These are phyloP conservation scores for Cantharis nigra DNA, from an alignment of 2,888 invertebrate species.

Conservation along the genomic window DNA sequence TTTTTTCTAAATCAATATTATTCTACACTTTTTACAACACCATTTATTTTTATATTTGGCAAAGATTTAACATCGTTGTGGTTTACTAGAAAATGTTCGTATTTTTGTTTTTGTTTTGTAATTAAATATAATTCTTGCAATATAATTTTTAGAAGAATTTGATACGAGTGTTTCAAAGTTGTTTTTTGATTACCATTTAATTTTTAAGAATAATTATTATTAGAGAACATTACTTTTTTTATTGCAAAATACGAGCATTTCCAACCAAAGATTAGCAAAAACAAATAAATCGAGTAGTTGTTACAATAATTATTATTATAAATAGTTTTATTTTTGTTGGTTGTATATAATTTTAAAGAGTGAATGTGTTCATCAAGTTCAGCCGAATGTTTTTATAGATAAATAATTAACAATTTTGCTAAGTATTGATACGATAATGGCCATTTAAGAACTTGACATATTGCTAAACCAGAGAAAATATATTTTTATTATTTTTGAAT, in stretches of 20 bases:
- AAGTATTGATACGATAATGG: not conserved
- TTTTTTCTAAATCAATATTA: not conserved
- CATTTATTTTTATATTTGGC: not conserved
- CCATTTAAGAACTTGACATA: not conserved
- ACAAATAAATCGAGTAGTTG: not conserved
- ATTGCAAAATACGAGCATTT: not conserved
- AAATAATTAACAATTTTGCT: not conserved
- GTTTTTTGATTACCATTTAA: not conserved
- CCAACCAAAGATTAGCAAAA: not conserved
- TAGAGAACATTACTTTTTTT: not conserved
- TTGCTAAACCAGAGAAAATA: not conserved
- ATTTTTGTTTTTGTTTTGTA: not conserved
- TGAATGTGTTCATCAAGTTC: not conserved
- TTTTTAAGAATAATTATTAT: not conserved
- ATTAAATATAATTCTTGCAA: not conserved
- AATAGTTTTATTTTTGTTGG: not conserved
- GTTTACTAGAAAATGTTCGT: not conserved
- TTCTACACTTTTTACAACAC: not conserved
- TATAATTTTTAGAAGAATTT: not conserved
- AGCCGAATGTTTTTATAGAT: not conserved
- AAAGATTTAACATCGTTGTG: not conserved
- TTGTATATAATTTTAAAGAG: not conserved
- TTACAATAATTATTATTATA: not conserved
- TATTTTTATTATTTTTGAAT: not conserved
- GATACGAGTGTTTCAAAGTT: not conserved